phyloP scores from a whole-genome alignment of 2,113 vertebrate genomes.

The Puffinus mauretanicus region DNA sequence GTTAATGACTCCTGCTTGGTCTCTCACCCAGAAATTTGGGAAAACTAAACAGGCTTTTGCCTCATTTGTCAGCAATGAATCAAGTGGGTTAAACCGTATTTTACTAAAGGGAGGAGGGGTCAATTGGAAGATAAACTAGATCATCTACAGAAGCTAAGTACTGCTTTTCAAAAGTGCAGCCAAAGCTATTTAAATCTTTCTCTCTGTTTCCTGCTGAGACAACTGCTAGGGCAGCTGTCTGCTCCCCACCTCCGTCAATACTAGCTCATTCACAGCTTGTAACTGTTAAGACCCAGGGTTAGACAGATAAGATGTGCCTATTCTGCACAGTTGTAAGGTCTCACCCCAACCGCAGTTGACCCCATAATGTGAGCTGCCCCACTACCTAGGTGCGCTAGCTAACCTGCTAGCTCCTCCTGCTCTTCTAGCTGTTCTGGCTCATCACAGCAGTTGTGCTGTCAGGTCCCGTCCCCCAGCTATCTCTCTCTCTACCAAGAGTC shows the following conservation, averaged over 20 bases:
- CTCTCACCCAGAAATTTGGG: not conserved
- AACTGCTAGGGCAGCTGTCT: conserved; percentile 12
- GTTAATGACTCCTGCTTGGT: not conserved
- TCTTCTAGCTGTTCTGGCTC: not conserved
- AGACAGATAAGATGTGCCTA: not conserved
- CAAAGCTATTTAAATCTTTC: conserved; percentile 16
- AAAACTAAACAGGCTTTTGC: not conserved
- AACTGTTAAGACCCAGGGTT: not conserved
- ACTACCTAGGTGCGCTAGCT: not conserved
- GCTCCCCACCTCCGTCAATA: not conserved
- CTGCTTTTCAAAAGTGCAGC: not conserved
- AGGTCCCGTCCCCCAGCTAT: not conserved
- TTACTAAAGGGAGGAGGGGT: not conserved
- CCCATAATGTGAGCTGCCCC: not conserved
- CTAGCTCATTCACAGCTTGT: not conserved
- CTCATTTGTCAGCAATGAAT: not conserved
- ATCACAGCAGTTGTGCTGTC: not conserved
- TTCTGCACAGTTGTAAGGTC: not conserved
- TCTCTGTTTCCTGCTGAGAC: not conserved
- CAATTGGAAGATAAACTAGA: conserved; percentile 11
- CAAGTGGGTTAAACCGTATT: not conserved
- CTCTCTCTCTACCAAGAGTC: not conserved
- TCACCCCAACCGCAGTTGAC: not conserved
- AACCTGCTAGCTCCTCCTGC: not conserved
- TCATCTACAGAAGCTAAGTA: conserved; percentile 9